Evolutionary conservation across 2,113 vertebrate species (phyloP), one percentile per base, ranked within the genome.

Genomic region (Atrichornis clamosus): DNA sequence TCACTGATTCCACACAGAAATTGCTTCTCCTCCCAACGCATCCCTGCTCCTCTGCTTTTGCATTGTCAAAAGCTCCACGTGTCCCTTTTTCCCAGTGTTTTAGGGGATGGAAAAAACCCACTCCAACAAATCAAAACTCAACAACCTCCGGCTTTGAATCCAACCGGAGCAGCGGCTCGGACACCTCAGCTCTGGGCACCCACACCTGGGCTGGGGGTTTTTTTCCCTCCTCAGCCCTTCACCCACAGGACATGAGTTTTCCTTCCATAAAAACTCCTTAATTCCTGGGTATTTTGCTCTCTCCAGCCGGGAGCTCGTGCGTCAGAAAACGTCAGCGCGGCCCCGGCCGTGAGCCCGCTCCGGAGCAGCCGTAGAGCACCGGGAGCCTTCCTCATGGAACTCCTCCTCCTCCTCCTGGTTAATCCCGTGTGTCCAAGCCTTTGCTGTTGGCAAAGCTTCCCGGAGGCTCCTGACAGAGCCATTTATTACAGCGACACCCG

Each of bases 11-110:
- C 12, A 4, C 4, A 41, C 15, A 2, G 84, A 37, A 73, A 91
- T 50, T 2, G 27, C 42, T 22, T 47, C 46, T 42, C 46, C 28
- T 58, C 33, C 32, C 46, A 14, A 9, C 4, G 6, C 49, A 7
- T 35, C 83, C 50, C 7, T 49, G 2, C 32, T 18, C 37, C 50
- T 52, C 62, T 6, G 70, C 17, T 62, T 16, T 16, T 4, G 4
- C 0, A 3, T 46, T 22, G 52, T 4, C 44, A 2, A 10, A 20
- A 12, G 84, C 58, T 56, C 20, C 37, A 35, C 5, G 0, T 0
- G 8, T 6, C 28, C 21, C 59, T 26, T 9, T 74, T n/a, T 22
- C 16, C 42, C 93, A 14, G 5, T 1, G 15, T 39, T 53, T 28
- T 15, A 2, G 53, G 26, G 30, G 27, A 15, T 21, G 68, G 37